Base-by-base conservation (phyloP, 1,140 invertebrate species). In the Sarcophaga bullata region DNA sequence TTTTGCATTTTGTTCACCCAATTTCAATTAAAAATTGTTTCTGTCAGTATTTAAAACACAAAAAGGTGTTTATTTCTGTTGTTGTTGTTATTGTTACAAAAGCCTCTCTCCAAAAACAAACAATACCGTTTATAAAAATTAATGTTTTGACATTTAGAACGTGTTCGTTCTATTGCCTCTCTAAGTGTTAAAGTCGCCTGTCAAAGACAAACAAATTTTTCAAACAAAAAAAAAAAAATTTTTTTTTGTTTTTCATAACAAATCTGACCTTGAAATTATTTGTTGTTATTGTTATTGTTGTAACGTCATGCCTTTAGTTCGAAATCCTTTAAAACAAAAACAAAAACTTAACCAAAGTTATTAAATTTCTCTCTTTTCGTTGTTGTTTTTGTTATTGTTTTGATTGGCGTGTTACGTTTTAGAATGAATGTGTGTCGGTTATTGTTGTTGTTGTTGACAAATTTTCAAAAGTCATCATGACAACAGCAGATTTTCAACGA, bases 401-500 rank as follows among this genome's bases (percentile, higher is more conserved):
- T 68, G 62, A 68, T 68, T 68, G 62, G 54, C 54, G n/a, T 68
- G 25, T 37, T 37, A 37, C 25, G 25, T 37, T 37, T 19, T 68
- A 68, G 62, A 19, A 78, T 78, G 75, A 7, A n/a, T 50, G 48
- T 50, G 8, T 8, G 7, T 25, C 11, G 9, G 75, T 50, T 50
- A 4, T 37, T 52, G 46, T 48, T 17, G 47, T n/a, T 19, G 50
- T 25, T 78, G 75, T 78, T 78, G 75, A 78, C 75, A 78, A 78
- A 78, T 78, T 78, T 78, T 78, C 48, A 78, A 78, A 78, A 78
- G 75, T 78, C 75, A 78, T 78, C 75, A 78, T 78, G 75, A 78
- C 75, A 78, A 78, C 48, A 78, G 75, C 75, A 78, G 75, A 78
- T 78, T 78, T 78, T 78, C 75, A 78, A 48, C 75, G 75, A 78